Base-by-base conservation (phyloP, 2,797 vertebrate species). In the Chelon labrosus region DNA sequence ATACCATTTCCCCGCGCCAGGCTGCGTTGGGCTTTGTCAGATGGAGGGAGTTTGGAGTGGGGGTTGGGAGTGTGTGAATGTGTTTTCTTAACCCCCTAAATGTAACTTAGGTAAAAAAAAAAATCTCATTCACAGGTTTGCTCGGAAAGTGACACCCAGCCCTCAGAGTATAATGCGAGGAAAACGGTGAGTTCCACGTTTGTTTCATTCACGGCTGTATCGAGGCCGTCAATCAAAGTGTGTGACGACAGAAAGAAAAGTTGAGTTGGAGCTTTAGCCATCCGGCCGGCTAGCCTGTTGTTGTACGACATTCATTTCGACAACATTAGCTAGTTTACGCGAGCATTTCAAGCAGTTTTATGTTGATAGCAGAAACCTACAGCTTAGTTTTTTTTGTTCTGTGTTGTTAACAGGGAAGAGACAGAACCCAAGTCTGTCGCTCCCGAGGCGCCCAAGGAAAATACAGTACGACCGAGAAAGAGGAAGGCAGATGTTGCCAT, bases 401-500 rank as follows among this genome's bases (percentile, higher is more conserved):
- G 19, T 70, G 10, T 11, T 50, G 13, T 50, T 25, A 0, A 31
- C 59, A 98, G 96, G 77, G 90, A 93, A 85, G 91, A 90, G 83
- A 85, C 88, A 65, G 91, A 95, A 73, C 87, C 94, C 7, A 85
- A 70, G 37, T 81, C 83, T 70, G 73, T 62, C 76, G 71, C 90
- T 86, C 83, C 90, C 42, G 93, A 94, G 53, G 82, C 73, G 49
- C 77, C 83, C 56, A 78, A 70, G 1, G 93, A 93, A 49, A 73
- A 70, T 49, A 62, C 94, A 39, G 80, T 77, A 6, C 95, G 96
- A 42, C 75, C 94, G 85, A 96, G 97, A 84, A 99, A 99, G 90
- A 97, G 97, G 84, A 99, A 99, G 93, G 96, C 97, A 71, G 96
- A 99, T 89, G 96, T 98, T 90, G 96, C 96, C 47, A 95, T 96